A percentile compares a stretch with the other conserved stretches of the same genome.
Conservation (phyloP, 1,140 invertebrate genomes). For the Drosophila saltans region DNA sequence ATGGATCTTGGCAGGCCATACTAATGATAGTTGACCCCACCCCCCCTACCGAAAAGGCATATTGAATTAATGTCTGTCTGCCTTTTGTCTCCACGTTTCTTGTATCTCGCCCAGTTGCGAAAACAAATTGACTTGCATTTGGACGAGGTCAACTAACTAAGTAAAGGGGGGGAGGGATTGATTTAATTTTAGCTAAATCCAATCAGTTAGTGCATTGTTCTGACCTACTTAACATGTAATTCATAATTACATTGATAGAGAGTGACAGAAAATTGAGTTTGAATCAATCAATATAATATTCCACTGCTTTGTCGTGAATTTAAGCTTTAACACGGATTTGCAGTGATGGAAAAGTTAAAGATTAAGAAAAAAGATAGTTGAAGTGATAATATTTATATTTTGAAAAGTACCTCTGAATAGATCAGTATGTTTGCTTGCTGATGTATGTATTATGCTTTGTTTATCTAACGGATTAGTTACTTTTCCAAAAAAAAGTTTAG, state of each 20-base stretch:
- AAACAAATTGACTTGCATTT: constrained; percentile 45
- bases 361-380: no score
- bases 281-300: background rate
- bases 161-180: background rate
- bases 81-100: constrained; percentile 44
- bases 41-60: constrained; percentile 32
- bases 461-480: no score
- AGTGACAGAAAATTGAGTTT: background rate
- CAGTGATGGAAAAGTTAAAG: no score
- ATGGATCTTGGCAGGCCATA: constrained; percentile 14
- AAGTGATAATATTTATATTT: no score
- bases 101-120: constrained; percentile 2
- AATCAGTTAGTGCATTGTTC: constrained; percentile 18
- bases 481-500: no score
- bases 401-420: no score
- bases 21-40: constrained; percentile 60
- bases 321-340: no score
- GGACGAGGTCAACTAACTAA: constrained; percentile 1
- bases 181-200: constrained; percentile 16
- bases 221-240: background rate
- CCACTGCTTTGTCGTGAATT: no score
- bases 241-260: constrained; percentile 3
- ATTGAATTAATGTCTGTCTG: constrained; percentile 57
- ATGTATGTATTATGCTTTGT: no score
- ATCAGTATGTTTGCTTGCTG: no score